These are phyloP conservation scores for Achlya flavicornis DNA, from an alignment of 2,888 invertebrate genomes.

Conservation along the genomic window DNA sequence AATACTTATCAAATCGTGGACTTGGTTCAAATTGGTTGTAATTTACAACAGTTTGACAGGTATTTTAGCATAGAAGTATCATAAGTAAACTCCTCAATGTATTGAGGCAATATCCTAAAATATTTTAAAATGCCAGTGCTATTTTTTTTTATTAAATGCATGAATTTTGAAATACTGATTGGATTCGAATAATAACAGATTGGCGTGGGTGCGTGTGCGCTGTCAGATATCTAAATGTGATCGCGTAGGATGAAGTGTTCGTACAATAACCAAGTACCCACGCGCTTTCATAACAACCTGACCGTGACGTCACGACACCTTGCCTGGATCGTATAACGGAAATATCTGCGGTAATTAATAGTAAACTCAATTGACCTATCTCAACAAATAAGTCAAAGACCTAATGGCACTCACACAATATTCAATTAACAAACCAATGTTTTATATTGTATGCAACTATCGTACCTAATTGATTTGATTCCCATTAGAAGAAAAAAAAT, in stretches of 20 bases:
- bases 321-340: neutral
- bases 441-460: no score
- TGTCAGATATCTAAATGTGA: constrained; percentile 1
- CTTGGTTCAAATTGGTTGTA: no score
- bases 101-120: neutral
- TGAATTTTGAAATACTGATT: neutral
- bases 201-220: constrained; percentile 5
- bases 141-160: neutral
- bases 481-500: no score
- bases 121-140: neutral
- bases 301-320: neutral
- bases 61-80: no score
- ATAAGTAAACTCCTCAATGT: no score
- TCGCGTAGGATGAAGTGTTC: constrained; percentile 5
- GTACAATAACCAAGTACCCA: constrained; percentile 3
- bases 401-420: no score
- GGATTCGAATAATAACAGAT: neutral
- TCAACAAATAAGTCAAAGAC: neutral
- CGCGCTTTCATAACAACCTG: neutral
- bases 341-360: neutral
- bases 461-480: no score
- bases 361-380: neutral
- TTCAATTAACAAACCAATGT: neutral
- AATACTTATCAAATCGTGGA: no score
- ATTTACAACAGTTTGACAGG: no score